Percentiles rank a stretch among this genome's conserved stretches.
These are phyloP conservation scores for Cranoglanis bouderius DNA, from an alignment of 2,113 vertebrate genomes.

Conservation along the genomic window DNA sequence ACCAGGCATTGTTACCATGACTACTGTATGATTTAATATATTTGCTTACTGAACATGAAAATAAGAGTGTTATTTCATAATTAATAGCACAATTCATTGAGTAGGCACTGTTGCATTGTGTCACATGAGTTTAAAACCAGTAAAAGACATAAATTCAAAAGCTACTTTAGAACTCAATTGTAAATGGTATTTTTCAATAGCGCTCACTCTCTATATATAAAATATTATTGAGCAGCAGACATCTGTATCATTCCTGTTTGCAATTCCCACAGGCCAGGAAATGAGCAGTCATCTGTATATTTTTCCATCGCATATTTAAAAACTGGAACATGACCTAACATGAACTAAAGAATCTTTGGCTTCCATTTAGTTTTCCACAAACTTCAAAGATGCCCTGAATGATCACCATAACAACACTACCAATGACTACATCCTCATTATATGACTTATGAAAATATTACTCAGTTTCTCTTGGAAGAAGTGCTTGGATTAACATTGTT, in stretches of 20 bases:
- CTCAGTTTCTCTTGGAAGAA: not conserved
- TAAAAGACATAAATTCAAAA: not conserved
- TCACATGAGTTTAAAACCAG: not conserved
- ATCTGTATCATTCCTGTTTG: not conserved
- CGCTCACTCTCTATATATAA: not conserved
- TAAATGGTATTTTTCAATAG: not conserved
- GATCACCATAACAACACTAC: not conserved
- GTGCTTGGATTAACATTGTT: not conserved
- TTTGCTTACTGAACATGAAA: not conserved
- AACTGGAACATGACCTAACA: not conserved
- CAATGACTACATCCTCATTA: not conserved
- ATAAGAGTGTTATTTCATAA: not conserved
- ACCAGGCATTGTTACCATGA: constrained; percentile 7
- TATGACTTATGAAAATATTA: not conserved
- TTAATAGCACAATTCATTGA: not conserved
- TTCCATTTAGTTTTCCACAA: not conserved
- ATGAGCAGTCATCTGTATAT: not conserved
- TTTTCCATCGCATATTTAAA: not conserved
- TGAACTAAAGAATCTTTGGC: not conserved
- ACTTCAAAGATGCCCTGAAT: not conserved
- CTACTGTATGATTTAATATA: not conserved
- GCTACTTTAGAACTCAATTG: not conserved
- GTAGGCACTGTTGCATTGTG: not conserved
- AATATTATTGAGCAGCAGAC: not conserved
- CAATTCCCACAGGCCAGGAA: not conserved